Evolutionary conservation across 2,888 invertebrate species (phyloP).

Genomic region (Loripinus fragilis): DNA sequence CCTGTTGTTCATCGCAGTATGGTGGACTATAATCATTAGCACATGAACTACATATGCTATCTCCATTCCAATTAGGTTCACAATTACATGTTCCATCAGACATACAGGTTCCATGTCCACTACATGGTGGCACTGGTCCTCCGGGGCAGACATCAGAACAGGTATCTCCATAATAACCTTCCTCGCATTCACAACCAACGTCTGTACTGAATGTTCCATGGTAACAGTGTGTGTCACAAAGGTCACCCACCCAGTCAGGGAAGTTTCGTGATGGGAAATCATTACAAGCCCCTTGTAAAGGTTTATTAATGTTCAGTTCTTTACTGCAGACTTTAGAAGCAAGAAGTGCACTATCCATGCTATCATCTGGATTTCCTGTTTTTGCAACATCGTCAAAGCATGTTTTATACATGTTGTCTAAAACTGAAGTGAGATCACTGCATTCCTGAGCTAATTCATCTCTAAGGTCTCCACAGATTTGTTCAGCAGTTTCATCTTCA

Average conservation of each 20-base stretch:
- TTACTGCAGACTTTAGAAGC: constrained; percentile 57
- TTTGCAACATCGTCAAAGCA: constrained; percentile 63
- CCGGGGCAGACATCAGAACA: constrained; percentile 72
- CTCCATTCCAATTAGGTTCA: constrained; percentile 68
- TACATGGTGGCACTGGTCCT: constrained; percentile 69
- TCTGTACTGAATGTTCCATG: constrained; percentile 31
- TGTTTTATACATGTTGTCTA: constrained; percentile 52
- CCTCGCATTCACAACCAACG: constrained; percentile 62
- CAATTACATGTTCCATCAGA: constrained; percentile 64
- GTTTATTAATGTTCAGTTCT: background rate
- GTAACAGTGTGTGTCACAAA: constrained; percentile 55
- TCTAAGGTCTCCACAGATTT: constrained; percentile 30
- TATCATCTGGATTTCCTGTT: constrained; percentile 15
- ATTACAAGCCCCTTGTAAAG: constrained; percentile 8
- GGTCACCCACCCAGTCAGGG: constrained; percentile 57
- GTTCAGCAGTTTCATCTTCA: constrained; percentile 25
- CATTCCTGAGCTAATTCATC: constrained; percentile 22
- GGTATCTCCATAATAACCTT: constrained; percentile 66
- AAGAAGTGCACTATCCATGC: constrained; percentile 31
- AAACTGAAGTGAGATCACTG: constrained; percentile 17
- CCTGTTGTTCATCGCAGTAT: background rate
- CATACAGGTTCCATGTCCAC: constrained; percentile 70
- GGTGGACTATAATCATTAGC: background rate
- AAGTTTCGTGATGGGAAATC: constrained; percentile 45
- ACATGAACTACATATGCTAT: background rate